Base-by-base conservation (phyloP, 2,113 vertebrate species). In the Chloropsis hardwickii region DNA sequence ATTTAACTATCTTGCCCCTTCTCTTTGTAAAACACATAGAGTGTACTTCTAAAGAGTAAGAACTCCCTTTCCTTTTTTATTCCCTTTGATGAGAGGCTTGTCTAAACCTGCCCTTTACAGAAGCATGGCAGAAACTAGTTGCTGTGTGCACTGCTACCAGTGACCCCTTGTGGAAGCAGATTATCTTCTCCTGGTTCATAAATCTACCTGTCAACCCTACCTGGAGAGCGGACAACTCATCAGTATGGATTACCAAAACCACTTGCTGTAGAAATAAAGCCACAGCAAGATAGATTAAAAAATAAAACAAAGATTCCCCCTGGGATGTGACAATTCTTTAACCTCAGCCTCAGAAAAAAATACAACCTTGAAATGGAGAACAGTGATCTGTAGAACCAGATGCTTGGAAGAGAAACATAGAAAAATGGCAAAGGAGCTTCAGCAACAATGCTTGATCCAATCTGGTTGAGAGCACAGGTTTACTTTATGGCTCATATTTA, bases 141-240 rank as follows among this genome's bases (percentile, higher is more conserved):
- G 83, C 82, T 93, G 28, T 25, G 73, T 91, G 70, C 44, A 14
- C 71, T 92, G 62, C 54, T 88, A 87, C 87, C 89, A 91, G 65
- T 95, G 94, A 96, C 92, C 94, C 78, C 91, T 93, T 94, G 87
- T 93, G 91, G 82, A 90, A 95, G 79, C 79, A 95, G 92, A 96
- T 96, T 97, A 96, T 96, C 93, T 95, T 85, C 72, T 93, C 53
- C n/a, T 81, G 87, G 48, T 93, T 92, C 94, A 92, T 96, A 97
- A 95, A 94, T 95, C 96, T 96, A 95, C 90, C 90, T 96, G 94
- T 93, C 96, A 93, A 37, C 88, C n/a, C 58, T 67, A 97, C 72
- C 83, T 91, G 54, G 88, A 86, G 74, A 95, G 88, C 3, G 0
- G 83, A 81, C 90, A 96, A 90, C 93, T 94, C 94, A 94, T 95